phyloP scores from a whole-genome alignment of 2,888 invertebrate genomes.

The Archips xylosteana region DNA sequence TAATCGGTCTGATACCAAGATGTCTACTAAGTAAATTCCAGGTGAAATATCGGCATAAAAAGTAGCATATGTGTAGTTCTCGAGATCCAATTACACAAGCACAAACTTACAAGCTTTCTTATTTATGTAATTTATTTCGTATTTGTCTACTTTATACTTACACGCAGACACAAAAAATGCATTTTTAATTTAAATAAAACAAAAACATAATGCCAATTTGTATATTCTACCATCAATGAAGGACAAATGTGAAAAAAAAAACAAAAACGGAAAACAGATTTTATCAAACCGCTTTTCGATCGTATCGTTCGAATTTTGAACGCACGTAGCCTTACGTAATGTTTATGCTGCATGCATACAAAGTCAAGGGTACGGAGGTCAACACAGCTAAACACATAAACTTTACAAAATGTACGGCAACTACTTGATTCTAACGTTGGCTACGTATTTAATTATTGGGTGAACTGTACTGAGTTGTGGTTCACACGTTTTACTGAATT shows the following conservation, averaged over 20 bases:
- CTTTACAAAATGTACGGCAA: background rate
- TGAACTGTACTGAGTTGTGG: slow-evolving; percentile 58
- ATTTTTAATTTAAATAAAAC: too few species aligned
- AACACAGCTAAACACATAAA: slow-evolving; percentile 4
- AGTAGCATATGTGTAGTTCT: too few species aligned
- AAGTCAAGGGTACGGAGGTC: slow-evolving; percentile 44
- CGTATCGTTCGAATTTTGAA: slow-evolving; percentile 26
- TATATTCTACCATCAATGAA: background rate
- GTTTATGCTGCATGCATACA: slow-evolving; percentile 56
- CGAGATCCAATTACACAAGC: too few species aligned
- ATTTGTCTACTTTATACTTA: too few species aligned
- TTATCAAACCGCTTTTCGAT: slow-evolving; percentile 1
- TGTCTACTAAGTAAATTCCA: too few species aligned
- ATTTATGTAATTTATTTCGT: too few species aligned
- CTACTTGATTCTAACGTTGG: background rate
- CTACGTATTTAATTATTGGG: background rate
- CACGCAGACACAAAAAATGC: too few species aligned
- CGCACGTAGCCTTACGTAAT: slow-evolving; percentile 64
- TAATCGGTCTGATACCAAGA: too few species aligned
- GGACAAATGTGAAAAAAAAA: slow-evolving; percentile 6
- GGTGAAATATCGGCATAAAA: too few species aligned
- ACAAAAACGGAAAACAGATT: slow-evolving; percentile 19
- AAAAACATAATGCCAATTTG: background rate
- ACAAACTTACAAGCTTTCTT: too few species aligned
- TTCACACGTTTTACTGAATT: slow-evolving; percentile 66